A percentile compares a stretch with the other conserved stretches of the same genome.
Evolutionary conservation across 1,140 invertebrate genomes (phyloP).

Genomic region (Eumaeus atala): DNA sequence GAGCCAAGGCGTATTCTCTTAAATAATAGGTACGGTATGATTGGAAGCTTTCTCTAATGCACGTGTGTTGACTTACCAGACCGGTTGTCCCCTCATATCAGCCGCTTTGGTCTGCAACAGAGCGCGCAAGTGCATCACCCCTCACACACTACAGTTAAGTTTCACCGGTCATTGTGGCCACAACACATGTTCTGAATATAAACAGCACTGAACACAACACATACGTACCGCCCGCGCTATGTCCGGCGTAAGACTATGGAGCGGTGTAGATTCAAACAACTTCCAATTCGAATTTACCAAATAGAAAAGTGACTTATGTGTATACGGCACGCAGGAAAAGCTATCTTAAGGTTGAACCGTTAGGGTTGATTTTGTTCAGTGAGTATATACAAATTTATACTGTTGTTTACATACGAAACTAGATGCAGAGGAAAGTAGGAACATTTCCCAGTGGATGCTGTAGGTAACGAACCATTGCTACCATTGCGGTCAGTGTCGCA

Average conservation of each 20-base stretch:
- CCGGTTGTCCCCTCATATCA: conserved; percentile 69
- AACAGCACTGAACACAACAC: conserved; percentile 24
- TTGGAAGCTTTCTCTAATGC: conserved; percentile 56
- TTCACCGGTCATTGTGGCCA: conserved; percentile 60
- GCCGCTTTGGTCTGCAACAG: conserved; percentile 39
- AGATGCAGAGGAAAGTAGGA: conserved; percentile 63
- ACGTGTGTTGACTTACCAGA: conserved; percentile 59
- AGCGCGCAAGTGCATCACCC: conserved; percentile 53
- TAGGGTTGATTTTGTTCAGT: not conserved
- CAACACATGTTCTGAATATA: conserved; percentile 50
- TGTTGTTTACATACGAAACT: conserved; percentile 25
- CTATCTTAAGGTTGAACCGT: not conserved
- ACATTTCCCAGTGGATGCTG: conserved; percentile 62
- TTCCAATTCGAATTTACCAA: conserved; percentile 11
- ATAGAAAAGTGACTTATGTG: not conserved
- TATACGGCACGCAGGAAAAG: not conserved
- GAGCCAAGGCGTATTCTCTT: too few species aligned
- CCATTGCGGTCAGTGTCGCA: conserved; percentile 46
- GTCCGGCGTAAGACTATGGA: conserved; percentile 44
- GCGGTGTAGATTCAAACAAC: conserved; percentile 26
- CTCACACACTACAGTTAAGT: conserved; percentile 44
- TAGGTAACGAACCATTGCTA: conserved; percentile 23
- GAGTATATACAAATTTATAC: conserved; percentile 21
- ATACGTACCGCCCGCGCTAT: conserved; percentile 32
- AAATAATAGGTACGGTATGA: conserved; percentile 6